Evolutionary conservation across 2,888 invertebrate genomes (phyloP), one percentile per base, ranked within the genome.

Genomic region (Drosophila ezoana): DNA sequence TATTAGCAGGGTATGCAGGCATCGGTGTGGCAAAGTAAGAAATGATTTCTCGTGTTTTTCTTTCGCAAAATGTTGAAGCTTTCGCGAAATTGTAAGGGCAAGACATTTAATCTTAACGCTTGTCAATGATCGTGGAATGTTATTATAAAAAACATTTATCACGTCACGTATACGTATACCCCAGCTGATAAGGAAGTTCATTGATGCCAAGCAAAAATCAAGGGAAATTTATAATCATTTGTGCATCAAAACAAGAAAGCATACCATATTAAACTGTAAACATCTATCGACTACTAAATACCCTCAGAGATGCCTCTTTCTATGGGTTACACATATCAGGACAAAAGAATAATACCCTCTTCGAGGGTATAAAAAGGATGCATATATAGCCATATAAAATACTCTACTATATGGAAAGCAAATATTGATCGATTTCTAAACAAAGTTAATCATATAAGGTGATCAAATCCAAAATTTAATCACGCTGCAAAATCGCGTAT

Each of bases 131-230:
- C 20, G 4, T 18, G 38, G 14, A 63, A 47, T 76, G 35, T 58
- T 32, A 16, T 56, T 52, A 53, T 32, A 58, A 38, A 43, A 48
- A 11, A 23, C 18, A 16, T 33, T 28, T 41, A 41, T 37, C 49
- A 28, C 41, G 77, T 72, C 53, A 57, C 28, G 28, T 56, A 41
- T 33, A 40, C 14, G 40, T 45, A 13, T 18, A 41, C 18, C 18
- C 38, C 18, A 9, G 23, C 47, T 59, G 74, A 75, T 75, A 75
- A 77, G 44, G 28, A 9, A 16, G 74, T 76, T 76, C 77, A 72
- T 43, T 72, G 60, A 61, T 61, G 77, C 45, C 66, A 65, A 18
- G 23, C 6, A 16, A 32, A 59, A 47, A 11, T 13, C 18, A 0
- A 2, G 6, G 14, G 53, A 43, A 43, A 43, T 6, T 38, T 14